Conservation (phyloP, 2,113 vertebrate genomes). For the Chloroceryle aenea region DNA sequence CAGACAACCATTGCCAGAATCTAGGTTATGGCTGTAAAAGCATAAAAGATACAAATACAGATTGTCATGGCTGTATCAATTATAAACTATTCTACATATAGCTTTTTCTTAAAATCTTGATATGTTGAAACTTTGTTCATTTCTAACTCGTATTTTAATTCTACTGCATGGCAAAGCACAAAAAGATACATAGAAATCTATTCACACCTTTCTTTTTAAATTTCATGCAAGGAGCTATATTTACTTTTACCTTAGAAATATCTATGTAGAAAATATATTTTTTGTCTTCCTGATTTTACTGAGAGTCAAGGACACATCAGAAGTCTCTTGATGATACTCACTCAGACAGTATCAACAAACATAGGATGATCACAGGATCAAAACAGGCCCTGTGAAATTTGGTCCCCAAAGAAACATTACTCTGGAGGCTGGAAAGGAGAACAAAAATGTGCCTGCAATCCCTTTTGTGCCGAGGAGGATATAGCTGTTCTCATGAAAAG, state of each 20-base stretch:
- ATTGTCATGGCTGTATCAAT: background rate
- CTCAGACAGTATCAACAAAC: background rate
- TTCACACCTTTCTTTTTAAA: background rate
- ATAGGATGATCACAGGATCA: background rate
- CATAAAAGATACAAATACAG: background rate
- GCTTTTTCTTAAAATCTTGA: background rate
- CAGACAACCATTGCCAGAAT: background rate
- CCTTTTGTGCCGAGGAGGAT: background rate
- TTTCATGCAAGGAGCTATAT: background rate
- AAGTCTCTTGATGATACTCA: background rate
- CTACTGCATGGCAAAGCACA: background rate
- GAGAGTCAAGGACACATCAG: background rate
- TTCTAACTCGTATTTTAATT: background rate
- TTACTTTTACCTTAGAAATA: background rate
- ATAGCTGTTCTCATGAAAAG: background rate
- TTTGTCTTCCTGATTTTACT: background rate
- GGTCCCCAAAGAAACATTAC: background rate
- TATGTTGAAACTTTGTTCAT: background rate
- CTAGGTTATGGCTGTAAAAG: background rate
- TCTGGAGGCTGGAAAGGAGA: background rate
- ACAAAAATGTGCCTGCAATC: background rate
- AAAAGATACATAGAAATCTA: background rate
- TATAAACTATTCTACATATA: background rate
- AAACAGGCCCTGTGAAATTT: background rate
- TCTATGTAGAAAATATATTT: background rate